These are phyloP conservation scores for Phymorhynchus buccinoides DNA, from an alignment of 1,140 invertebrate species.

Conservation along the genomic window DNA sequence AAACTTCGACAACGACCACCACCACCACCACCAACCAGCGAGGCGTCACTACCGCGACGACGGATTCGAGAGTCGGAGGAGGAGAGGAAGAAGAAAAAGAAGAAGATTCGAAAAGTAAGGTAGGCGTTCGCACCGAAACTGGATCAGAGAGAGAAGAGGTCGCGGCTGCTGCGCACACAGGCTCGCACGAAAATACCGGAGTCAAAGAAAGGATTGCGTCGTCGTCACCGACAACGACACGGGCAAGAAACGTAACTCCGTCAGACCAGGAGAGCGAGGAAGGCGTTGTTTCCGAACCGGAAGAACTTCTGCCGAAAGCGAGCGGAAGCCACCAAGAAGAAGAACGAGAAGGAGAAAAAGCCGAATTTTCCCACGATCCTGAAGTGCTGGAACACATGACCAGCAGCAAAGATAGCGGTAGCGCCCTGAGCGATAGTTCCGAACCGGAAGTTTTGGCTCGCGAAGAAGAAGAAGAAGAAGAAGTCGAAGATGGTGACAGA, in stretches of 20 bases:
- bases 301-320: neutral
- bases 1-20: no score
- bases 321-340: neutral
- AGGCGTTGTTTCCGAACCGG: neutral
- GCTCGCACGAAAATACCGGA: neutral
- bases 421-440: neutral
- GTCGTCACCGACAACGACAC: neutral
- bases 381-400: constrained; percentile 8
- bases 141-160: no score
- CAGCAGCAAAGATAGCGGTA: constrained; percentile 15
- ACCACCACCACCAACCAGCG: no score
- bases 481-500: no score
- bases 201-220: neutral
- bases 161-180: no score
- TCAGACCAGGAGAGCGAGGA: neutral
- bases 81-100: neutral
- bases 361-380: neutral
- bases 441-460: no score
- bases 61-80: neutral
- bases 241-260: neutral
- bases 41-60: neutral
- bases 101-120: no score
- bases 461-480: no score
- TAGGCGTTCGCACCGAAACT: no score
- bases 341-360: neutral